phyloP scores from a whole-genome alignment of 2,888 invertebrate genomes.

The Dryococelus australis region DNA sequence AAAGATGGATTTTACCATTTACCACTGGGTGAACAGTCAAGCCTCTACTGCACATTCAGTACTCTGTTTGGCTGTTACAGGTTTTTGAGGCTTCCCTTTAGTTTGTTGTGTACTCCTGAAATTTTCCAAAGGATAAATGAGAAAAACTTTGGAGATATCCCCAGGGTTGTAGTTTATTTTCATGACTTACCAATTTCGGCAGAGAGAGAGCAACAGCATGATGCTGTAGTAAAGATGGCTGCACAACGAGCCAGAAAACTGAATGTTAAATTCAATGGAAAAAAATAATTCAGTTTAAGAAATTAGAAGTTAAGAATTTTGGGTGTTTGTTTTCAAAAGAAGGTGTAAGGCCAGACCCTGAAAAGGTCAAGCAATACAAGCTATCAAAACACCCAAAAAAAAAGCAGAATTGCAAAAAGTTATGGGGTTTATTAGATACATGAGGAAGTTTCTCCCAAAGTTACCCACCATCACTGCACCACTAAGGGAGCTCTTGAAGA shows the following conservation, averaged over 20 bases:
- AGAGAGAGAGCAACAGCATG: constrained; percentile 6
- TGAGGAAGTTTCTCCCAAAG: not conserved
- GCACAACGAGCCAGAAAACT: not conserved
- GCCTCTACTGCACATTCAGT: not conserved
- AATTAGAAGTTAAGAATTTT: not conserved
- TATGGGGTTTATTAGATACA: not conserved
- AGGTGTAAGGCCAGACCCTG: not conserved
- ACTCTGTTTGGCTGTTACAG: not conserved
- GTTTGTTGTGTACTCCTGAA: not conserved
- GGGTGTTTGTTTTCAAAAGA: not conserved
- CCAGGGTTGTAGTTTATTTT: not conserved
- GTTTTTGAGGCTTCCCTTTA: not conserved
- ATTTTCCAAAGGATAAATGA: not conserved
- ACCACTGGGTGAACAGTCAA: not conserved
- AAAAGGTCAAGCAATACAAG: not conserved
- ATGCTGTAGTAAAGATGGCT: not conserved
- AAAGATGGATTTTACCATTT: not conserved
- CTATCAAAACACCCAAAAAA: not conserved
- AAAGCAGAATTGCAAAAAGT: not conserved
- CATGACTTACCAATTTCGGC: not conserved
- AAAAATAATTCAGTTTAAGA: not conserved
- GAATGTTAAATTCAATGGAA: constrained; percentile 21
- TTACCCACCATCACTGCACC: not conserved
- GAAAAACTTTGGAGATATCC: not conserved
- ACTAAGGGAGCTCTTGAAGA: not conserved